A percentile compares a stretch with the other conserved stretches of the same genome.
Conservation (phyloP, 2,888 invertebrate species). For the Adelognathus sp. region DNA sequence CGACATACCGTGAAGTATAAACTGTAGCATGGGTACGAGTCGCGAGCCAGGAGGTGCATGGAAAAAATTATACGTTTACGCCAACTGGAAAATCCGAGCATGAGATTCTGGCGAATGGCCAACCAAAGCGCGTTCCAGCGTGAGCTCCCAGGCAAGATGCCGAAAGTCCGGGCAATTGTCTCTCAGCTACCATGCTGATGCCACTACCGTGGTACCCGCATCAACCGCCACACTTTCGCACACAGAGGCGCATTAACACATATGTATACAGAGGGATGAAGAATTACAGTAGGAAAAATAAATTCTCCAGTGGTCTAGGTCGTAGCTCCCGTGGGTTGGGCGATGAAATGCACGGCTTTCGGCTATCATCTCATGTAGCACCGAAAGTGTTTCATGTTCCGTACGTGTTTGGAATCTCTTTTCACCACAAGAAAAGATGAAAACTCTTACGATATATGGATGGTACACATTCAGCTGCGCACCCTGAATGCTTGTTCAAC, state of each 20-base stretch:
- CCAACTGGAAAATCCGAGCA: constrained; percentile 58
- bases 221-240: not conserved
- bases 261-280: constrained; percentile 30
- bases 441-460: not conserved
- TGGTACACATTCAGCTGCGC: not conserved
- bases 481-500: not conserved
- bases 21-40: not conserved
- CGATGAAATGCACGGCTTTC: constrained; percentile 57
- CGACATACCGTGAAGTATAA: not conserved
- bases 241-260: not conserved
- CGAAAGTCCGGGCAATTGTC: constrained; percentile 53
- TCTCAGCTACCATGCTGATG: constrained; percentile 5
- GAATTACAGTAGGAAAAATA: constrained; percentile 56
- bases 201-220: not conserved
- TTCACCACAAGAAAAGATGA: constrained; percentile 12
- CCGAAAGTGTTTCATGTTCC: constrained; percentile 57
- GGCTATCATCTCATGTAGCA: constrained; percentile 54
- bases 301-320: constrained; percentile 36
- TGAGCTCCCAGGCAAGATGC: constrained; percentile 48
- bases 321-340: constrained; percentile 22
- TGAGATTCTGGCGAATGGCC: constrained; percentile 47
- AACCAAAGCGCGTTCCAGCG: constrained; percentile 50
- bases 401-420: constrained; percentile 56
- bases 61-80: constrained; percentile 54
- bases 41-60: constrained; percentile 20